A percentile compares a stretch with the other conserved stretches of the same genome.
Evolutionary conservation across 2,888 invertebrate genomes (phyloP).

Genomic region (Anticlea derivata): DNA sequence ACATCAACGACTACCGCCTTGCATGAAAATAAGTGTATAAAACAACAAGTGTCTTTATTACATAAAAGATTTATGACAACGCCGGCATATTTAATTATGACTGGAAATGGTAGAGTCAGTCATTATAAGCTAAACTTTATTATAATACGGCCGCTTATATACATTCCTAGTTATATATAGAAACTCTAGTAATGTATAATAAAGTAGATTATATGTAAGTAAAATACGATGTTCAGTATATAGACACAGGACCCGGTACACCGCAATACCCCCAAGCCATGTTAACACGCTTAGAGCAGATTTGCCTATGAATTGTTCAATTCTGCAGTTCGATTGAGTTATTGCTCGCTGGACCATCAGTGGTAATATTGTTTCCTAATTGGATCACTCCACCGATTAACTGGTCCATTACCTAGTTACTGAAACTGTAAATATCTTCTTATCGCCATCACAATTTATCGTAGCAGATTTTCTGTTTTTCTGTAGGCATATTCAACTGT

Average conservation of each 20-base stretch:
- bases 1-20: conserved; percentile 33
- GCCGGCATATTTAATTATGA: conserved; percentile 38
- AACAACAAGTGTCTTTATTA: conserved; percentile 36
- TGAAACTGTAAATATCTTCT: conserved; percentile 8
- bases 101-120: conserved; percentile 33
- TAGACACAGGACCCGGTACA: conserved; percentile 60
- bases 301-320: conserved; percentile 77
- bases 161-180: no score
- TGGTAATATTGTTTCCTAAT: conserved; percentile 53
- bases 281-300: conserved; percentile 77
- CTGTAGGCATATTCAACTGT: no score
- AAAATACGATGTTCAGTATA: conserved; percentile 37
- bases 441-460: background rate
- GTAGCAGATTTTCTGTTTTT: no score
- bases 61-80: conserved; percentile 49
- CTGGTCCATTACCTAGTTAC: conserved; percentile 32
- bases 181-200: conserved; percentile 3
- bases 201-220: conserved; percentile 32
- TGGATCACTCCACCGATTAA: conserved; percentile 43
- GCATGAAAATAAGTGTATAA: conserved; percentile 41
- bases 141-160: conserved; percentile 26
- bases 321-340: conserved; percentile 65
- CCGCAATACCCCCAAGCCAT: conserved; percentile 72
- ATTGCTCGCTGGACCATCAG: conserved; percentile 57
- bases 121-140: conserved; percentile 46